Evolutionary conservation across 2,888 invertebrate genomes (phyloP), one percentile per base, ranked within the genome.

Genomic region (Cantharis rustica): DNA sequence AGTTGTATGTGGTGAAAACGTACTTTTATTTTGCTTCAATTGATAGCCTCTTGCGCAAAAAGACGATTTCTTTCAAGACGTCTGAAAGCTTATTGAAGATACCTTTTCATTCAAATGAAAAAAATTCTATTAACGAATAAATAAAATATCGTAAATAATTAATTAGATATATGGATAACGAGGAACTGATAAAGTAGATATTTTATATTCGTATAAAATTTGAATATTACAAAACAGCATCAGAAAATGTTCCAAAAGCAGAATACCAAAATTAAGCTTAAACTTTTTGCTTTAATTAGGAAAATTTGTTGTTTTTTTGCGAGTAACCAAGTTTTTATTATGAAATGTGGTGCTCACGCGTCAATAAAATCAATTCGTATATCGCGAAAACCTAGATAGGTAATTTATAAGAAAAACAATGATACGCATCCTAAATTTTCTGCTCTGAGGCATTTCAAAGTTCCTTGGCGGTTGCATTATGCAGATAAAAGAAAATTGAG

Each of bases 1-100:
- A 77, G 73, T 71, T 71, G 61, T 76, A 74, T 64, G 71, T 23
- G 70, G 68, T 71, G 31, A 72, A 72, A 61, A 62, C 17, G 74
- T 66, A 66, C 64, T 66, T 20, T 16, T 66, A 66, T 66, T 66
- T 66, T 66, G 64, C n/a, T 66, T 17, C 64, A 66, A 66, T 66
- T 66, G 64, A 66, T 66, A 13, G 16, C 20, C 13, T 15, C 20
- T 66, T 20, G 17, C 20, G 23, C 23, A 15, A 20, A 66, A 66
- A 66, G 47, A 47, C 47, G 47, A 47, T 47, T 47, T n/a, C 47
- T 47, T 47, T 47, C 47, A 47, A n/a, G n/a, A 47, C 47, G n/a
- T 47, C 5, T 47, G n/a, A 47, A 47, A 47, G 47, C n/a, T 47
- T 47, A 47, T 47, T 47, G 13, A n/a, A 47, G 47, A 47, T 47